These are phyloP conservation scores for Umimayanthus kanabou DNA, from an alignment of 92 coral and sea anemone genomes.

Conservation along the genomic window DNA sequence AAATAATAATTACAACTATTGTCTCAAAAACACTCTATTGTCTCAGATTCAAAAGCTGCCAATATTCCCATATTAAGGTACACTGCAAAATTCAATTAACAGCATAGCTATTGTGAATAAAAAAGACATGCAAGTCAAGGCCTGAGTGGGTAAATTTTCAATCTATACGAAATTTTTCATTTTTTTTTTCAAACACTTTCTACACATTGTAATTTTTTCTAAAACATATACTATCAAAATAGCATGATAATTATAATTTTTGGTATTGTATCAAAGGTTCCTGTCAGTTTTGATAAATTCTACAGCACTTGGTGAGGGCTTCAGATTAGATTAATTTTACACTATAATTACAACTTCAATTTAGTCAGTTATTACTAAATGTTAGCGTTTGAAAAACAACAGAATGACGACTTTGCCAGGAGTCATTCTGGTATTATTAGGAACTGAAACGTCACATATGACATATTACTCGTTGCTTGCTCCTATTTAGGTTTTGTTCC, in stretches of 20 bases:
- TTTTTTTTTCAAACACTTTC: background rate
- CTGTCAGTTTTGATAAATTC: background rate
- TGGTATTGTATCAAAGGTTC: background rate
- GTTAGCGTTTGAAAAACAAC: background rate
- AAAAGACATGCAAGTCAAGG: too few species aligned
- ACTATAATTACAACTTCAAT: too few species aligned
- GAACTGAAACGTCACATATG: too few species aligned
- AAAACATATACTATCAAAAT: background rate
- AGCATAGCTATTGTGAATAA: too few species aligned
- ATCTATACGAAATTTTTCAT: background rate
- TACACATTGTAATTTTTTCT: background rate
- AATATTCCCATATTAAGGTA: too few species aligned
- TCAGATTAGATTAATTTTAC: too few species aligned
- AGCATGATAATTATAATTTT: background rate
- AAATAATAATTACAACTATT: too few species aligned
- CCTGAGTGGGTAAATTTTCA: background rate
- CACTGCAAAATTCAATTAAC: too few species aligned
- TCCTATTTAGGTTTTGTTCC: background rate
- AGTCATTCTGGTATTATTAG: background rate
- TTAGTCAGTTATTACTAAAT: background rate
- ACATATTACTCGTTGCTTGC: too few species aligned
- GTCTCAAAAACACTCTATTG: too few species aligned
- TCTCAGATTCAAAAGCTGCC: too few species aligned
- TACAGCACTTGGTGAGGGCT: too few species aligned
- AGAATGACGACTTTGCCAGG: background rate